A percentile compares a stretch with the other conserved stretches of the same genome.
Evolutionary conservation across 2,113 vertebrate genomes (phyloP).

Genomic region (Melanocharis versteri): DNA sequence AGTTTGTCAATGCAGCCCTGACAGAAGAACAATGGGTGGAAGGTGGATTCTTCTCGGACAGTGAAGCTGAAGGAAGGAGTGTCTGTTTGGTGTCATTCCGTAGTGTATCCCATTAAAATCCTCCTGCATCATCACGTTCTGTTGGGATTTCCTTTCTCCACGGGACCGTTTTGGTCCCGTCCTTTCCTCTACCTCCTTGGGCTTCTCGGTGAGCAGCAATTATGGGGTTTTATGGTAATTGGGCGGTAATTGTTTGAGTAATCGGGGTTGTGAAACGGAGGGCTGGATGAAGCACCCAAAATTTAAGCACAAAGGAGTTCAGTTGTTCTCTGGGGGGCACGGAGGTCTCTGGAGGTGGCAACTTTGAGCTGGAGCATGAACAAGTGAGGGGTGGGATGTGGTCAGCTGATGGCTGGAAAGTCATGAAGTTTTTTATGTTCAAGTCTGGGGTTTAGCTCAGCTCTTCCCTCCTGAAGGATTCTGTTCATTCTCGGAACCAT

Average conservation of each 20-base stretch:
- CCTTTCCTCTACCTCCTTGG: not conserved
- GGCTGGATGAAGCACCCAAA: not conserved
- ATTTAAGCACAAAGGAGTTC: fast-evolving
- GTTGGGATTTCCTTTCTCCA: not conserved
- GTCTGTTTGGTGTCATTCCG: not conserved
- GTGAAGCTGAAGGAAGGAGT: not conserved
- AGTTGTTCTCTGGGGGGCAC: not conserved
- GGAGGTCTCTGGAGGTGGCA: not conserved
- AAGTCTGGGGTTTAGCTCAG: not conserved
- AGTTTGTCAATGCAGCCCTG: not conserved
- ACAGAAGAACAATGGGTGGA: not conserved
- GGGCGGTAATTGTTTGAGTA: not conserved
- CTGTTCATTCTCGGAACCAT: fast-evolving
- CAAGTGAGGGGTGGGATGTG: not conserved
- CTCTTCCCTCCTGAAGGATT: not conserved
- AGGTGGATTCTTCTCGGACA: not conserved
- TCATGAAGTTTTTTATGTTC: not conserved
- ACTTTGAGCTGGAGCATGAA: not conserved
- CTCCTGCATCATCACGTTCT: not conserved
- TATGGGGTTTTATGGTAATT: not conserved
- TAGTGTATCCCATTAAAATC: not conserved
- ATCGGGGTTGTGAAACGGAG: not conserved
- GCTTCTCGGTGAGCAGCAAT: not conserved
- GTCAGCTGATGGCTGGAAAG: too few species aligned
- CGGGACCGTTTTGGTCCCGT: fast-evolving